These are phyloP conservation scores for Heloderma charlesbogerti DNA, from an alignment of 2,113 vertebrate species.

Conservation along the genomic window DNA sequence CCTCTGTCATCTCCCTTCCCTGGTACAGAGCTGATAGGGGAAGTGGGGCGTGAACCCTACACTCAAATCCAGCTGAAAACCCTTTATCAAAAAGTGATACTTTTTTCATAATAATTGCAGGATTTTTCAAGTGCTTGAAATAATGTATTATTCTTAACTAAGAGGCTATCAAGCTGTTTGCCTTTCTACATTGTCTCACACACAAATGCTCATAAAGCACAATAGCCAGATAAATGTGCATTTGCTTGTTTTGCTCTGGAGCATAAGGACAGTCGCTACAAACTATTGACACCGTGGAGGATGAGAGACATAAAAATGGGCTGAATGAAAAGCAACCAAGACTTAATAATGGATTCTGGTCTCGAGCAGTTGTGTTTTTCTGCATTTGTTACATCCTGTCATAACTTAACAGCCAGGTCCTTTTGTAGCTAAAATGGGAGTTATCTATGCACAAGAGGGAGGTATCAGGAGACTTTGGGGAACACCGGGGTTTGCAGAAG, in stretches of 20 bases:
- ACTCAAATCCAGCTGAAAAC: neutral
- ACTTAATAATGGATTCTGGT: slow-evolving; percentile 30
- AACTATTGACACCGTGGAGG: slow-evolving; percentile 20
- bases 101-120: neutral
- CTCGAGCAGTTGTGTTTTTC: slow-evolving; percentile 13
- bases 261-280: neutral
- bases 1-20: neutral
- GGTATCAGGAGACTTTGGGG: neutral
- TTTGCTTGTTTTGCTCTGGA: neutral
- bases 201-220: neutral
- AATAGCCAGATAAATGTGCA: neutral
- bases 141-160: neutral
- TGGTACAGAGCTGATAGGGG: neutral
- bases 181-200: neutral
- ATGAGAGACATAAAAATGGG: neutral
- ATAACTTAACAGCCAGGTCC: neutral
- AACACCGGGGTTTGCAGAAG: neutral
- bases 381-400: slow-evolving; percentile 40
- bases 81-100: neutral
- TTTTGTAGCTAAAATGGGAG: neutral
- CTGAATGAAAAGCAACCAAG: slow-evolving; percentile 1
- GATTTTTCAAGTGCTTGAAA: neutral
- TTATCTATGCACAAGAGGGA: neutral
- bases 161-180: neutral
- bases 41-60: neutral